phyloP scores from a whole-genome alignment of 2,113 vertebrate genomes.

The Leiothrix lutea region DNA sequence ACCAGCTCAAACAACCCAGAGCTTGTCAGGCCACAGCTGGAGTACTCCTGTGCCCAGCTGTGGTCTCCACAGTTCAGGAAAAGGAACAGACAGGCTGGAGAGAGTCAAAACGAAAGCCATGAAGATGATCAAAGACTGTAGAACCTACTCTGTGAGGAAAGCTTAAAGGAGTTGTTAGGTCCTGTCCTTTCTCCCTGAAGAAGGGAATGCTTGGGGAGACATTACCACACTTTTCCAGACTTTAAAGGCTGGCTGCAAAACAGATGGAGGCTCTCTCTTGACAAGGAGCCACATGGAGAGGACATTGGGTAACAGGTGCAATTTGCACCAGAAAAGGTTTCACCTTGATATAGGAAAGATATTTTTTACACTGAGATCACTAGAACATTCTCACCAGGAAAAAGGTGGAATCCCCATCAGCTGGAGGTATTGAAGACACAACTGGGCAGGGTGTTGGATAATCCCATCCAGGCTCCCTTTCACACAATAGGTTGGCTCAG shows the following conservation, averaged over 20 bases:
- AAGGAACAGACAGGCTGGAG: background rate
- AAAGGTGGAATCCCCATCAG: background rate
- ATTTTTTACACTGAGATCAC: background rate
- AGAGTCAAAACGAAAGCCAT: background rate
- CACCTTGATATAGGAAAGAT: background rate
- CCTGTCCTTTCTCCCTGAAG: background rate
- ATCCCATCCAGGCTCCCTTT: background rate
- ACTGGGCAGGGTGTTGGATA: background rate
- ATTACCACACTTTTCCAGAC: background rate
- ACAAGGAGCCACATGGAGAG: background rate
- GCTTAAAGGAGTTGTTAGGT: background rate
- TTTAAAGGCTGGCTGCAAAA: background rate
- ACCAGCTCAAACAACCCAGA: background rate
- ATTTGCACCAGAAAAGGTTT: background rate
- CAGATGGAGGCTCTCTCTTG: background rate
- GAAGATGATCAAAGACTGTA: background rate
- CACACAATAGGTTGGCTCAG: background rate
- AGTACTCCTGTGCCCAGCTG: background rate
- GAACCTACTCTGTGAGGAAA: background rate
- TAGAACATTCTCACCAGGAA: fast-evolving
- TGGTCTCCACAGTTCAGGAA: background rate
- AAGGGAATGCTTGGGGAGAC: too few species aligned
- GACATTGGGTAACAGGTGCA: background rate
- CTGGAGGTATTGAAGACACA: background rate
- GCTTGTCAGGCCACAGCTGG: background rate